Percentiles rank a stretch among this genome's conserved stretches.
Evolutionary conservation across 1,140 invertebrate species (phyloP).

Genomic region (Phthorimaea operculella): DNA sequence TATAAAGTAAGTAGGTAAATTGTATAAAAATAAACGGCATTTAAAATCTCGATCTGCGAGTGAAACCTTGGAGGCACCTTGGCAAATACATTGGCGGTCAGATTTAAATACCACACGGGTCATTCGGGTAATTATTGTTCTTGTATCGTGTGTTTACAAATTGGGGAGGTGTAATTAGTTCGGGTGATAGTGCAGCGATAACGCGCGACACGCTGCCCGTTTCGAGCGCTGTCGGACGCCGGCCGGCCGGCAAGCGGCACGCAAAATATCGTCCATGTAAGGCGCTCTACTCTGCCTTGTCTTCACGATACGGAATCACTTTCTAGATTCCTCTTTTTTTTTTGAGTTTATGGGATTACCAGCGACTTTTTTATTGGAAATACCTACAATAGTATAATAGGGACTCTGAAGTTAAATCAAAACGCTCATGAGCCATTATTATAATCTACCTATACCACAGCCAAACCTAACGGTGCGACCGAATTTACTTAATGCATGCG

Average conservation of each 20-base stretch:
- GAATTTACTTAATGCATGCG: conserved; percentile 31
- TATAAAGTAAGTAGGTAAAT: too few species aligned
- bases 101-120: conserved; percentile 11
- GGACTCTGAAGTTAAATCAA: too few species aligned
- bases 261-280: conserved; percentile 20
- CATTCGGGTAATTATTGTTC: conserved; percentile 15
- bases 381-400: too few species aligned
- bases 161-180: conserved; percentile 1
- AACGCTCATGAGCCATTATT: conserved; percentile 11
- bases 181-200: conserved; percentile 14
- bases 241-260: conserved; percentile 23
- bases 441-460: conserved; percentile 24
- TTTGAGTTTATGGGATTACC: too few species aligned
- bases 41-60: conserved; percentile 3
- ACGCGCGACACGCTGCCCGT: conserved; percentile 14
- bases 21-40: background rate
- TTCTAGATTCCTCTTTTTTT: too few species aligned
- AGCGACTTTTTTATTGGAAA: too few species aligned
- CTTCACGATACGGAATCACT: too few species aligned
- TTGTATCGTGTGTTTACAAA: conserved; percentile 13
- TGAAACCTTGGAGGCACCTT: conserved; percentile 12
- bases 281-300: too few species aligned
- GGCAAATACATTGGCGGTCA: conserved; percentile 14
- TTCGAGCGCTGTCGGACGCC: conserved; percentile 7
- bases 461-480: conserved; percentile 38